A percentile compares a stretch with the other conserved stretches of the same genome.
These are phyloP conservation scores for Varanus komodoensis DNA, from an alignment of 2,113 vertebrate species.

Conservation along the genomic window DNA sequence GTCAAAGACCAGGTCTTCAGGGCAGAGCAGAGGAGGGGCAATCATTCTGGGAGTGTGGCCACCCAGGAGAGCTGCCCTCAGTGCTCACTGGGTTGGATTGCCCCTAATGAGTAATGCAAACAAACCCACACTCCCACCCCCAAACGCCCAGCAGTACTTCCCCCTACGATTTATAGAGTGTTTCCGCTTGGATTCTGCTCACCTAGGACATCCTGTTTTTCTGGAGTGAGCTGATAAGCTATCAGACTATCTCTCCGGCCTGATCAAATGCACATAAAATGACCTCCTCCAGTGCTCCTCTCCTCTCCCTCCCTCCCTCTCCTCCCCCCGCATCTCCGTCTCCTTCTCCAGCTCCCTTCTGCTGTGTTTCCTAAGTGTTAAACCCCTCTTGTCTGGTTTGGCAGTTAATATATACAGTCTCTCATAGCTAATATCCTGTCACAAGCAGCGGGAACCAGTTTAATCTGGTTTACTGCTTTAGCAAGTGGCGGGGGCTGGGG, in stretches of 20 bases:
- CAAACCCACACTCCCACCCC: no score
- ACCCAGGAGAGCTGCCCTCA: not conserved
- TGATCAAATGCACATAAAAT: constrained; percentile 56
- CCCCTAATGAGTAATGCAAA: not conserved
- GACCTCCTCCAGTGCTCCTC: constrained; percentile 68
- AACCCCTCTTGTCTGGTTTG: constrained; percentile 65
- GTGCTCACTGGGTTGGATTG: no score
- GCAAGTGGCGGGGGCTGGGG: constrained; percentile 8
- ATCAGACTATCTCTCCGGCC: constrained; percentile 57
- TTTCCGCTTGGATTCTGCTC: constrained; percentile 45
- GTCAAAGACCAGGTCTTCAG: not conserved
- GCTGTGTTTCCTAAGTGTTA: constrained; percentile 63
- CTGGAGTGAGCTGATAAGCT: constrained; percentile 71
- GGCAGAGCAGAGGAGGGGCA: not conserved
- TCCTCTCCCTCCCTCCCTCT: not conserved
- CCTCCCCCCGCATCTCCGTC: constrained; percentile 16
- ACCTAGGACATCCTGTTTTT: constrained; percentile 67
- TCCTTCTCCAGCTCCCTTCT: constrained; percentile 34
- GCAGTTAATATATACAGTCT: constrained; percentile 72
- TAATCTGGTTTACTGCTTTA: constrained; percentile 63
- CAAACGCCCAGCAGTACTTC: not conserved
- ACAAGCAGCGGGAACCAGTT: constrained; percentile 67
- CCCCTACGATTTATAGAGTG: not conserved
- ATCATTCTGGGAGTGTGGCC: not conserved
- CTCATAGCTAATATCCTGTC: constrained; percentile 72